Percentiles rank a stretch among this genome's conserved stretches.
phyloP scores from a whole-genome alignment of 2,888 invertebrate species.

The Spicauda simplicius region DNA sequence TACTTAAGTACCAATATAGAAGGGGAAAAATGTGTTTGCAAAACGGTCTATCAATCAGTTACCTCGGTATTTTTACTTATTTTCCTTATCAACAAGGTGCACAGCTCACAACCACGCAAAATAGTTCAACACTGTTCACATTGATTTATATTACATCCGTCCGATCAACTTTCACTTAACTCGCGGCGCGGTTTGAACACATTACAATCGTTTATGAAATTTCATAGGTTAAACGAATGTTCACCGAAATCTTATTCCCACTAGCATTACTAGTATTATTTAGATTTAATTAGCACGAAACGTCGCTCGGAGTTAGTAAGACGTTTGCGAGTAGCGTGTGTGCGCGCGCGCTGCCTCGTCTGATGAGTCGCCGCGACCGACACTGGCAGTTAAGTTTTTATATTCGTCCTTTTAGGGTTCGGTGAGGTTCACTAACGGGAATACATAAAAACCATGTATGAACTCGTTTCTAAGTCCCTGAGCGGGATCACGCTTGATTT shows the following conservation, averaged over 20 bases:
- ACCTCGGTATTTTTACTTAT: background rate
- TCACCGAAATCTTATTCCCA: background rate
- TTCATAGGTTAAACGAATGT: too few species aligned
- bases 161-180: conserved; percentile 18
- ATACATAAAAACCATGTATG: conserved; percentile 9
- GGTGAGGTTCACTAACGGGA: conserved; percentile 50
- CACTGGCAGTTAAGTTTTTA: conserved; percentile 28
- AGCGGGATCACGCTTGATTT: conserved; percentile 8
- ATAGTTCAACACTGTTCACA: conserved; percentile 2
- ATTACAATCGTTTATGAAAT: background rate
- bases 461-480: conserved; percentile 13
- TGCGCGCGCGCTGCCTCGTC: conserved; percentile 27
- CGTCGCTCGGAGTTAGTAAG: background rate
- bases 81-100: background rate
- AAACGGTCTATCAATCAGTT: background rate
- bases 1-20: too few species aligned
- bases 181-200: background rate
- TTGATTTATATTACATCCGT: conserved; percentile 14
- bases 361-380: conserved; percentile 16
- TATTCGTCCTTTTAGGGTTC: conserved; percentile 62
- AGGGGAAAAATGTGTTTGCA: background rate
- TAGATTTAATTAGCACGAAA: background rate
- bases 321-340: background rate
- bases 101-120: background rate
- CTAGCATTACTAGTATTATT: background rate